Conservation (phyloP, 2,797 vertebrate genomes). For the Anguilla pacifica region DNA sequence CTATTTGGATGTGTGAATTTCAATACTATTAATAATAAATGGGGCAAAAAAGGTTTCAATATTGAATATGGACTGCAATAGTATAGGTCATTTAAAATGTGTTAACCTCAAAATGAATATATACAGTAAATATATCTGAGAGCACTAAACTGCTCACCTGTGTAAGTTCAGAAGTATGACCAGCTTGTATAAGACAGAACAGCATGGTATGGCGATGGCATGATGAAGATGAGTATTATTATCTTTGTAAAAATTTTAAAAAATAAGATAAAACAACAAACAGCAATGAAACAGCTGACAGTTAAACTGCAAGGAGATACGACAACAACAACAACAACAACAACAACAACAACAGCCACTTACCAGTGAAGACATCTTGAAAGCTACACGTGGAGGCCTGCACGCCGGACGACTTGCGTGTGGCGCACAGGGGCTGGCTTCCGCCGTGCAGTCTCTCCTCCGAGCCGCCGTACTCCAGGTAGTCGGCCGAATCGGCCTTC, state of each 20-base stretch:
- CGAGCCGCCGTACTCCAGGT: constrained; percentile 66
- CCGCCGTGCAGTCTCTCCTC: constrained; percentile 64
- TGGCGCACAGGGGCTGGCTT: constrained; percentile 68
- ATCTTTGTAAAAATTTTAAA: background rate
- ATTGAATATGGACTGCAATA: background rate
- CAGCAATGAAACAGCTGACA: background rate
- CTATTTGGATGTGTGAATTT: background rate
- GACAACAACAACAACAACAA: background rate
- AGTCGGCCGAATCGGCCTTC: constrained; percentile 73
- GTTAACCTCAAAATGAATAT: background rate
- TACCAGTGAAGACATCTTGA: constrained; percentile 90
- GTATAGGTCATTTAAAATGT: background rate
- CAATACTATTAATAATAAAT: background rate
- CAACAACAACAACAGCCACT: constrained; percentile 44
- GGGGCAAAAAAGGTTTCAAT: background rate
- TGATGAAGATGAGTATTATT: background rate
- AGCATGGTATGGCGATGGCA: background rate
- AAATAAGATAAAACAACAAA: background rate
- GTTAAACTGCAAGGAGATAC: background rate
- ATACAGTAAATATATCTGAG: background rate
- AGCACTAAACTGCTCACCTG: background rate
- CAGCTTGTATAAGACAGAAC: background rate
- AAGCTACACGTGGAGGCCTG: constrained; percentile 77
- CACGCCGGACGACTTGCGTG: constrained; percentile 76
- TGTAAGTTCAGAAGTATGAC: background rate